Conservation (phyloP, 2,113 vertebrate species). For the Etheostoma cragini region DNA sequence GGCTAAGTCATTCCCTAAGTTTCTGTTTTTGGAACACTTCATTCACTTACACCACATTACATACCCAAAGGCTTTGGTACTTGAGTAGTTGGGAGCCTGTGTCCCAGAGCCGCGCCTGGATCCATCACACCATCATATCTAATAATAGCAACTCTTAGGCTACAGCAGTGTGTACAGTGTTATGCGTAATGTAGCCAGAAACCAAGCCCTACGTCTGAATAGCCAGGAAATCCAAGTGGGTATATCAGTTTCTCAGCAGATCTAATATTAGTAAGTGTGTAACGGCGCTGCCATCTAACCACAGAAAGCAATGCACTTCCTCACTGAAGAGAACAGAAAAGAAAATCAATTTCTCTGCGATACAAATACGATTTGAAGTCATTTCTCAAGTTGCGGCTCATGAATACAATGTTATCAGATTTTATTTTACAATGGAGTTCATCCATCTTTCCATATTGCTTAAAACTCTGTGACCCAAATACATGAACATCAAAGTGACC, state of each 20-base stretch:
- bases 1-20: not conserved
- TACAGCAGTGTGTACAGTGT: slow-evolving; percentile 1
- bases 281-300: not conserved
- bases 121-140: slow-evolving; percentile 41
- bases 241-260: slow-evolving; percentile 32
- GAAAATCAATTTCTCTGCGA: not conserved
- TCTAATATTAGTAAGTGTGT: slow-evolving; percentile 41
- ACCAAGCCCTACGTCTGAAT: not conserved
- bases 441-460: not conserved
- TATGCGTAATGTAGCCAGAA: slow-evolving; percentile 52
- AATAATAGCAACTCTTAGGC: slow-evolving; percentile 47
- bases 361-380: not conserved
- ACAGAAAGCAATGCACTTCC: not conserved
- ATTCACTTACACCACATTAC: slow-evolving; percentile 8
- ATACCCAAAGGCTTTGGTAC: not conserved
- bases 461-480: slow-evolving; percentile 18
- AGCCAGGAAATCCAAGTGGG: slow-evolving; percentile 16
- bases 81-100: slow-evolving; percentile 16
- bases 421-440: not conserved
- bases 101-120: slow-evolving; percentile 1
- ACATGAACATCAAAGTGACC: not conserved
- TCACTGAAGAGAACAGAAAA: not conserved
- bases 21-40: slow-evolving; percentile 54
- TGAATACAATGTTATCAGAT: not conserved
- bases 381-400: not conserved